phyloP scores from a whole-genome alignment of 2,113 vertebrate species.

The Willisornis vidua region DNA sequence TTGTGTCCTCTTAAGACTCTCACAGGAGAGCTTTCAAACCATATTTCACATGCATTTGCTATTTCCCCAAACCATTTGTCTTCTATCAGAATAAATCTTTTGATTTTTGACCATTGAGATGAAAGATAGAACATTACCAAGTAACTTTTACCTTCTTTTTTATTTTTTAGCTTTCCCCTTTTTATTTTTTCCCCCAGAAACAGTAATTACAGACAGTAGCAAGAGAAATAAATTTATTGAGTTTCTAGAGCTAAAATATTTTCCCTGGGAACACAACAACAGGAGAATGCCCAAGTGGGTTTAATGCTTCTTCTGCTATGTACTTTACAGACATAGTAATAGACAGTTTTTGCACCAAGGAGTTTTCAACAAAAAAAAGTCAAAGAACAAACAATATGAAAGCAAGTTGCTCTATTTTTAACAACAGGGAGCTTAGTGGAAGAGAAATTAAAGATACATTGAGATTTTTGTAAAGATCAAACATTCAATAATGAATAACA shows the following conservation, averaged over 20 bases:
- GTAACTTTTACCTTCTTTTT: neutral
- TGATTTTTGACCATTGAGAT: constrained; percentile 47
- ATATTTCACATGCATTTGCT: constrained; percentile 42
- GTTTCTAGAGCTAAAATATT: neutral
- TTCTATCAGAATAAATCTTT: constrained; percentile 55
- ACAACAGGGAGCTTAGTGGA: neutral
- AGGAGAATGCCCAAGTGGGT: neutral
- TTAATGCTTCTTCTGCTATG: neutral
- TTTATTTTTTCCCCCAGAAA: neutral
- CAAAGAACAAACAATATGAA: neutral
- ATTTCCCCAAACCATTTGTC: constrained; percentile 59
- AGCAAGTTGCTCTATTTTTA: neutral
- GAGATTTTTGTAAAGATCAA: neutral
- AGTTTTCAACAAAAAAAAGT: neutral
- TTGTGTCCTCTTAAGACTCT: constrained; percentile 60
- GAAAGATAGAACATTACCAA: constrained; percentile 13
- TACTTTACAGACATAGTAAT: neutral
- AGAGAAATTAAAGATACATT: neutral
- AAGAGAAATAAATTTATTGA: neutral
- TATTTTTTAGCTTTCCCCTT: neutral
- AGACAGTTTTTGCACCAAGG: neutral
- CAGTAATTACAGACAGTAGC: neutral
- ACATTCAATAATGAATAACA: neutral
- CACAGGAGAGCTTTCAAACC: constrained; percentile 62
- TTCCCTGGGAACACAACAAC: neutral